A percentile compares a stretch with the other conserved stretches of the same genome.
phyloP scores from a whole-genome alignment of 2,888 invertebrate species.

The Dermolepida albohirtum region DNA sequence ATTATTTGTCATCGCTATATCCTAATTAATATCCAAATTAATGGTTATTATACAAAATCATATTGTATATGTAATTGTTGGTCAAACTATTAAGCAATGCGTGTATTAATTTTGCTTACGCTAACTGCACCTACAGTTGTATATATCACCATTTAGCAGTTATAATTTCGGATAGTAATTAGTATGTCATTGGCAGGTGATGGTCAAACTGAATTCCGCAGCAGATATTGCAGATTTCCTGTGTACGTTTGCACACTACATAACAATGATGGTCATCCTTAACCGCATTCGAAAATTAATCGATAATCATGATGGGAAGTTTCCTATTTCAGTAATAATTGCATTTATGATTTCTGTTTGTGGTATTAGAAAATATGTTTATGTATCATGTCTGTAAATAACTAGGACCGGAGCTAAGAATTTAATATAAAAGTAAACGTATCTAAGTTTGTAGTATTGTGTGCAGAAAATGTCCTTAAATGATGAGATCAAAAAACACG shows the following conservation, averaged over 20 bases:
- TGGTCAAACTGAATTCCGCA: not conserved
- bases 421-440: no score
- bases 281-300: constrained; percentile 26
- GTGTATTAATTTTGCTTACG: not conserved
- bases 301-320: constrained; percentile 8
- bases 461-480: no score
- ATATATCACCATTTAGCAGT: constrained; percentile 1
- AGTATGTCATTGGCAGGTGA: constrained; percentile 9
- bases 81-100: not conserved
- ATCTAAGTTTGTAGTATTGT: no score
- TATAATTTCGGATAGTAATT: constrained; percentile 2
- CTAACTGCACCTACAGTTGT: not conserved
- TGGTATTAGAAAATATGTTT: not conserved
- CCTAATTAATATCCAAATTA: no score
- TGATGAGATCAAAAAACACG: no score
- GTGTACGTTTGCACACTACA: not conserved
- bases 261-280: constrained; percentile 3
- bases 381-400: no score
- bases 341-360: constrained; percentile 4
- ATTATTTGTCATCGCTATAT: no score
- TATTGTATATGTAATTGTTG: no score
- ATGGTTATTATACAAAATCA: no score
- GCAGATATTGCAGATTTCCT: constrained; percentile 22
- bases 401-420: no score
- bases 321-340: constrained; percentile 19